Conservation (phyloP, 2,797 vertebrate genomes). For the Galagoides demidoff region DNA sequence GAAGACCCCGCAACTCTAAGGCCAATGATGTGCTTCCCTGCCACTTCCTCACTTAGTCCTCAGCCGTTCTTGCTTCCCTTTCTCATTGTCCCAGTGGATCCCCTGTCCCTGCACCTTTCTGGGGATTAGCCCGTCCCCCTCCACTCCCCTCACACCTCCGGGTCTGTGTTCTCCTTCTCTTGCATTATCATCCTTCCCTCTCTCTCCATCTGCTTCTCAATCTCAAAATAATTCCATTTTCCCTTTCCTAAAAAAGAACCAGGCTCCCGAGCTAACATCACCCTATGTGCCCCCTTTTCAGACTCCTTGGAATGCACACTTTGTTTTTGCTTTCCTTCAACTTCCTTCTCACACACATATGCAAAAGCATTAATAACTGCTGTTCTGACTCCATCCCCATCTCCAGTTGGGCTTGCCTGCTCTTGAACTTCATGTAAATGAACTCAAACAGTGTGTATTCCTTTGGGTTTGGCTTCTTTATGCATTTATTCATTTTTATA, state of each 20-base stretch:
- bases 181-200: background rate
- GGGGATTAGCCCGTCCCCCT: background rate
- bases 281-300: background rate
- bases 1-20: background rate
- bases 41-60: background rate
- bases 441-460: background rate
- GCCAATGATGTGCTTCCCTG: background rate
- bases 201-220: slow-evolving; percentile 62
- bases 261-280: background rate
- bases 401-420: background rate
- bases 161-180: slow-evolving; percentile 7
- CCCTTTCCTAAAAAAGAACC: background rate
- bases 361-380: background rate
- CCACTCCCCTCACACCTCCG: background rate
- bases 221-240: slow-evolving; percentile 57
- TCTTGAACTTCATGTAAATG: background rate
- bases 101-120: background rate
- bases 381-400: background rate
- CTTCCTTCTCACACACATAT: background rate
- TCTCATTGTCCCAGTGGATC: background rate
- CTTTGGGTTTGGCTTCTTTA: background rate
- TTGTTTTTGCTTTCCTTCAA: background rate
- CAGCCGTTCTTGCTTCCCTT: background rate
- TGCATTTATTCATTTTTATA: slow-evolving; percentile 2
- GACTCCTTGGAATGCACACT: slow-evolving; percentile 5